These are phyloP conservation scores for Tricholaema leucomelas DNA, from an alignment of 2,113 vertebrate genomes.

Conservation along the genomic window DNA sequence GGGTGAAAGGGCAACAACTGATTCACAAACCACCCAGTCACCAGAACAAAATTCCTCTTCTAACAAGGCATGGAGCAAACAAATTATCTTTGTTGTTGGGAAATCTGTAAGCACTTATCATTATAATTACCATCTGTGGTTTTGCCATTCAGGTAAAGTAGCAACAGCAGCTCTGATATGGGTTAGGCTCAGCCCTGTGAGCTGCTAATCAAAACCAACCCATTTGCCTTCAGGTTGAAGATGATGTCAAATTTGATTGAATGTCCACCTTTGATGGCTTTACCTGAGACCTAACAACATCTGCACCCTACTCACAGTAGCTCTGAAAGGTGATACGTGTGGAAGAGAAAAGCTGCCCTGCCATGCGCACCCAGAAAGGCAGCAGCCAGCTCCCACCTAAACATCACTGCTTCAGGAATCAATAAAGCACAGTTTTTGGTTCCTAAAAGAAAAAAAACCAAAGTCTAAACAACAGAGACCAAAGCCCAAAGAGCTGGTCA, in stretches of 20 bases:
- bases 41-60: constrained; percentile 71
- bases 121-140: constrained; percentile 80
- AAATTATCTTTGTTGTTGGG: constrained; percentile 82
- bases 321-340: constrained; percentile 64
- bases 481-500: constrained; percentile 51
- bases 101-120: constrained; percentile 81
- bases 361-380: background rate
- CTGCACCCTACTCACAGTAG: constrained; percentile 68
- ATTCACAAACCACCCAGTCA: constrained; percentile 73
- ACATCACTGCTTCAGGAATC: constrained; percentile 49
- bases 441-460: background rate
- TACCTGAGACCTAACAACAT: constrained; percentile 66
- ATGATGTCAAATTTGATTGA: constrained; percentile 71
- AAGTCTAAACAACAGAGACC: constrained; percentile 54
- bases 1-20: constrained; percentile 73
- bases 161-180: constrained; percentile 51
- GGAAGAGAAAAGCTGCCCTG: constrained; percentile 1
- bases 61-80: constrained; percentile 81
- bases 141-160: constrained; percentile 75
- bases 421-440: constrained; percentile 31
- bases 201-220: constrained; percentile 80
- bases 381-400: background rate
- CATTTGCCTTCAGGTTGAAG: constrained; percentile 59
- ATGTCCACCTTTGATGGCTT: constrained; percentile 62
- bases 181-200: constrained; percentile 35